phyloP scores from a whole-genome alignment of 1,140 invertebrate genomes.

The Paralvinella palmiformis region DNA sequence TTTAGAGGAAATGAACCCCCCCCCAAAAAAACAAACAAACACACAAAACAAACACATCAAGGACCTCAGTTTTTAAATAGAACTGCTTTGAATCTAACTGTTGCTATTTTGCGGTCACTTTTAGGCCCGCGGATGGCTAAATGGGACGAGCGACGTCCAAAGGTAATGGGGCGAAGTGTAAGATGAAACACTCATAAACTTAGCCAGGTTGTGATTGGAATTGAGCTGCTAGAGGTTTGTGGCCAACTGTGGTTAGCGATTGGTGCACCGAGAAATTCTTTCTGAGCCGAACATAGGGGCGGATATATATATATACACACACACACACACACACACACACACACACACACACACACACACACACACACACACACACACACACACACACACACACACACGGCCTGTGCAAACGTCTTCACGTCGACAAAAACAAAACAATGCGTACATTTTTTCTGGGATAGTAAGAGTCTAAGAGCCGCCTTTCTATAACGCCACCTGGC shows the following conservation, averaged over 20 bases:
- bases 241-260: background rate
- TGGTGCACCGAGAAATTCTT: background rate
- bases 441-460: too few species aligned
- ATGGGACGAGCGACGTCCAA: too few species aligned
- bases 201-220: background rate
- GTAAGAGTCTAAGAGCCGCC: background rate
- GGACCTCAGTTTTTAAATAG: too few species aligned
- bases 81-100: too few species aligned
- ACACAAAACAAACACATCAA: too few species aligned
- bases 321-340: constrained; percentile 5
- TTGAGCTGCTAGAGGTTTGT: background rate
- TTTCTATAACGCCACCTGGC: background rate
- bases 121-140: too few species aligned
- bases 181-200: background rate
- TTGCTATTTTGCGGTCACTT: too few species aligned
- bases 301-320: background rate
- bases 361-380: constrained; percentile 12
- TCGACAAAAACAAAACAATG: background rate
- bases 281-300: background rate
- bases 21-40: too few species aligned
- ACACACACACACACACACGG: background rate
- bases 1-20: too few species aligned
- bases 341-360: constrained; percentile 11
- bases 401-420: background rate
- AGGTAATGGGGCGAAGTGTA: too few species aligned